A percentile compares a stretch with the other conserved stretches of the same genome.
Conservation (phyloP, 1,140 invertebrate genomes). For the Latrodectus geometricus region DNA sequence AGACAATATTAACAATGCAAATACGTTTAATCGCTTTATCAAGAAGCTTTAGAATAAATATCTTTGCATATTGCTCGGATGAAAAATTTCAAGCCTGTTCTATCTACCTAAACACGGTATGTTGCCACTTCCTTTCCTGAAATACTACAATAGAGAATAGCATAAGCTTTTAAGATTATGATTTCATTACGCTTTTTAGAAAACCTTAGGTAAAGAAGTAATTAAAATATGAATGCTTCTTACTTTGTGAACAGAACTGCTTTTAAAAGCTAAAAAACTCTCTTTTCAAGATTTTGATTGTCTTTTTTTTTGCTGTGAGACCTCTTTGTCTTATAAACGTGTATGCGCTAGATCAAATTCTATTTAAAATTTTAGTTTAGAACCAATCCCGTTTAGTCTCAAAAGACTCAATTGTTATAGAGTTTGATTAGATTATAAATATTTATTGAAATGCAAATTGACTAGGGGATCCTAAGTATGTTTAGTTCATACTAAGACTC, state of each 20-base stretch:
- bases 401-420: not conserved
- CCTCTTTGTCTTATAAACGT: not conserved
- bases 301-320: not conserved
- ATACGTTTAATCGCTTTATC: slow-evolving; percentile 18
- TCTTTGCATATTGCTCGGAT: not conserved
- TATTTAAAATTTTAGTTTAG: not conserved
- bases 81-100: slow-evolving; percentile 6
- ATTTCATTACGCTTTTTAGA: slow-evolving; percentile 22
- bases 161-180: slow-evolving; percentile 29
- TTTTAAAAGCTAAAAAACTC: not conserved
- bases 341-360: not conserved
- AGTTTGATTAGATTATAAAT: not conserved
- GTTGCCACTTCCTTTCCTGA: not conserved
- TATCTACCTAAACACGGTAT: not conserved
- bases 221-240: slow-evolving; percentile 35
- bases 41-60: not conserved
- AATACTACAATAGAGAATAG: slow-evolving; percentile 1
- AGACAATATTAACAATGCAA: slow-evolving; percentile 21
- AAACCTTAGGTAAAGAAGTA: not conserved
- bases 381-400: not conserved
- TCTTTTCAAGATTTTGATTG: not conserved
- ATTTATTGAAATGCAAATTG: too few relatives aligned
- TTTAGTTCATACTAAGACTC: too few relatives aligned
- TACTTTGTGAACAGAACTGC: not conserved
- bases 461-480: too few relatives aligned